Percentiles rank a stretch among this genome's conserved stretches.
phyloP scores from a whole-genome alignment of 2,888 invertebrate genomes.

The Plebejus melissa region DNA sequence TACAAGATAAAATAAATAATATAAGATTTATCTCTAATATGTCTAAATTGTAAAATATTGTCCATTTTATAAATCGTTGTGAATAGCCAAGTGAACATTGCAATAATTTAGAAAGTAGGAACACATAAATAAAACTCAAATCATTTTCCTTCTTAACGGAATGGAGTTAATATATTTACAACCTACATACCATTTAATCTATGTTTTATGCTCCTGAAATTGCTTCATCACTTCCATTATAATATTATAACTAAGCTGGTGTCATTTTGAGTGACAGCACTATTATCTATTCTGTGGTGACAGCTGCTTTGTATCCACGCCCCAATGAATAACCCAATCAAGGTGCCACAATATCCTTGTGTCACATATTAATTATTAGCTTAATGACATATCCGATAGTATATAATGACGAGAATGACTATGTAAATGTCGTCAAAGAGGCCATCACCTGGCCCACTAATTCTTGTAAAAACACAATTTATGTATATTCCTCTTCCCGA shows the following conservation, averaged over 20 bases:
- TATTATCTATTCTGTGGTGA: not conserved
- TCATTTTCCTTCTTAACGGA: not conserved
- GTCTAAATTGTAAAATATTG: not conserved
- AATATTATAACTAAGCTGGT: not conserved
- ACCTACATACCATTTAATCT: not conserved
- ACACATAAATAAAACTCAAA: not conserved
- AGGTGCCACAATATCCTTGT: not conserved
- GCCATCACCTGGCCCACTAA: constrained; percentile 1
- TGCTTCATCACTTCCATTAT: constrained; percentile 8
- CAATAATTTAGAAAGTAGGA: not conserved
- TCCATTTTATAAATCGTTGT: not conserved
- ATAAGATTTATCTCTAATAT: not conserved
- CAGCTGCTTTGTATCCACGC: not conserved
- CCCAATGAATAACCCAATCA: not conserved
- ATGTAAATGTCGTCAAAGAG: not conserved
- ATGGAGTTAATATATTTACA: not conserved
- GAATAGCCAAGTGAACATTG: not conserved
- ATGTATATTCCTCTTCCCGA: constrained; percentile 1
- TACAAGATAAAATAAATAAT: not conserved
- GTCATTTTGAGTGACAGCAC: not conserved
- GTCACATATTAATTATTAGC: not conserved
- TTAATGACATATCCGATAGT: not conserved
- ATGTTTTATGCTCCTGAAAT: not conserved
- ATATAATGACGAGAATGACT: not conserved
- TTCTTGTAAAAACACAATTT: constrained; percentile 10